Evolutionary conservation across 92 coral and sea anemone genomes (phyloP), one percentile per base, ranked within the genome.

Genomic region (Porites rus): DNA sequence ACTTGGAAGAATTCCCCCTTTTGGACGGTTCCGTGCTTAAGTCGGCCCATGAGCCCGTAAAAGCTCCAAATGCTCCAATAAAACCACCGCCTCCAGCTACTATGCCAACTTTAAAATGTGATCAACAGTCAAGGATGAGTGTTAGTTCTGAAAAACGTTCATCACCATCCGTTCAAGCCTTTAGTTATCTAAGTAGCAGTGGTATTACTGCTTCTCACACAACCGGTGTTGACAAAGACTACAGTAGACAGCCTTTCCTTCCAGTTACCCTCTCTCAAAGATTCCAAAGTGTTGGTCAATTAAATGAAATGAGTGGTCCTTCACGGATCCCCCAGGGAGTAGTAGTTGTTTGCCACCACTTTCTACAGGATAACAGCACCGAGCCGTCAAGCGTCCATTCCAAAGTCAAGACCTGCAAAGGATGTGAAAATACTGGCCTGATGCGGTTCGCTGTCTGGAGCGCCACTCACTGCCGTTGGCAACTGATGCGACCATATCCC

Each of bases 281-380:
- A 53, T 59, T 59, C 16, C 54, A 59, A 59, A 25, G 51, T 25
- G 50, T 10, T 38, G 66, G 58, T 54, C 19, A 4, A 22, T 54
- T 51, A 16, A 6, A 31, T 54, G 66, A 64, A 21, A 14, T 8
- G 28, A 14, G 22, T 31, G 52, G 22, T 17, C 68, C 52, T 59
- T 17, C 1, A 24, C 24, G 8, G 52, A 56, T 88, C 31, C 91
- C 91, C 21, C 52, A 88, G 6, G 87, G 83, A 38, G 83, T 88
- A 2, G 75, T 67, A 51, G 87, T 88, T 2, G 84, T 81, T 21
- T 88, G 91, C 24, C 73, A 69, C 5, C 91, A 88, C 74, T 88
- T 88, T 31, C 76, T 75, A 58, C 64, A 19, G 51, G 76, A 69
- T 31, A 50, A 25, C 53, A 52, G 16, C 16, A 38, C 14, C 10